Evolutionary conservation across 2,888 invertebrate genomes (phyloP), one percentile per base, ranked within the genome.

Genomic region (Scaptodrosophila latifasciaeformis): DNA sequence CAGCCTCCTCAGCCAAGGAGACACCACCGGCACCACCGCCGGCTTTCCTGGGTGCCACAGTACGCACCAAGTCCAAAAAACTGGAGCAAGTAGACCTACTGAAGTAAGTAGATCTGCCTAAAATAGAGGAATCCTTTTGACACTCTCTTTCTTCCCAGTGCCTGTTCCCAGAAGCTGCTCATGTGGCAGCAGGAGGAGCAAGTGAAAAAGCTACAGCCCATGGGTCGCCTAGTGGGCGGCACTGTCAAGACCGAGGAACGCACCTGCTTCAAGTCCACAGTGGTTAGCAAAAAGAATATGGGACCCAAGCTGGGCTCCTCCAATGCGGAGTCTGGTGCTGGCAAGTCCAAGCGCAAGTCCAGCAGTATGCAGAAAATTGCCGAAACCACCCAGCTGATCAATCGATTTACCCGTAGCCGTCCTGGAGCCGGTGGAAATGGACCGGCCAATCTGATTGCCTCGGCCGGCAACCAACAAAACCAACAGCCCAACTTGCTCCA

Each of bases 91-190:
- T 65, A 9, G 75, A 75, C 54, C 46, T 75, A 18, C 72, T 78
- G 13, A 76, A 65, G 76, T 76, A 35, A 51, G 65, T 55, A 9
- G 10, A 42, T 12, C 12, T 13, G 1, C n/a, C 2, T 30, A 2
- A n/a, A n/a, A 5, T 15, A 2, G 24, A 15, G 4, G 5, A 3
- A 1, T 0, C n/a, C 18, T n/a, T 6, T 39, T 19, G 9, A 18
- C 3, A 4, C 29, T 10, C 30, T 21, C 19, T 1, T 12, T 7
- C 7, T 29, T 65, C 59, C 5, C 64, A 92, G 92, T 64, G 91
- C 91, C 1, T 92, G 91, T 79, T 91, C 90, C 1, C 90, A 90
- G 79, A 92, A 91, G 80, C 81, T 92, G 42, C 87, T 87, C 2
- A 80, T 87, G 31, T 85, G 85, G 85, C 83, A 86, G 54, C 79